Evolutionary conservation across 2,113 vertebrate genomes (phyloP), one percentile per base, ranked within the genome.

Genomic region (Mus spicilegus): DNA sequence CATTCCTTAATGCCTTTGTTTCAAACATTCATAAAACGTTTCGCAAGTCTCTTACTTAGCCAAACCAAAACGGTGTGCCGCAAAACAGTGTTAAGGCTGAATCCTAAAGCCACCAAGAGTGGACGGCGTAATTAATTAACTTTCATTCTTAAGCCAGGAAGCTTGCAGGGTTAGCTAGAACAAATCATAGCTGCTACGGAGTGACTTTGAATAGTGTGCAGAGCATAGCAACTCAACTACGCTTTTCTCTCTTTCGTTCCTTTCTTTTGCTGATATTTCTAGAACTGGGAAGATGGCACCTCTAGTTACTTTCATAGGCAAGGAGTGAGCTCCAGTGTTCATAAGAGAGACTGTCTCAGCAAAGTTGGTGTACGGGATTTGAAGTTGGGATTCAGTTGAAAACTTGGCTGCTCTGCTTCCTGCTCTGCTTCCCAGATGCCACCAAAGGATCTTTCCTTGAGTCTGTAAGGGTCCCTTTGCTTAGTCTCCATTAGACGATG

Each of bases 1-100:
- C 90, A 82, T 49, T 78, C 94, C 80, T 78, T 70, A 78, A 10
- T 77, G 17, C 36, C 73, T 98, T 97, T 97, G 80, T 95, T 96
- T 95, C 17, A 97, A 82, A 89, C n/a, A 54, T 75, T 16, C 3
- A 7, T 28, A 9, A 97, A 95, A 81, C 1, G 11, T 96, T 97
- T 84, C 78, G 14, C 54, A 90, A 95, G 61, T 58, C 87, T 95
- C 56, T 56, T 97, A 88, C 6, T 84, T 95, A 91, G 65, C 42
- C 95, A 96, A 95, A 89, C 87, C 81, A 94, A 94, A 90, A 11
- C 96, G 30, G 3, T 95, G 3, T 67, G 82, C 87, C 90, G 95
- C 4, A 42, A 91, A 97, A 69, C 69, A 46, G 11, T 7, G 75
- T 87, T 95, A 93, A 94, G 81, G 3, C 65, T 67, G 0, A 80